Percentiles rank a stretch among this genome's conserved stretches.
Conservation (phyloP, 2,888 invertebrate species). For the Trissoscelio sp. region DNA sequence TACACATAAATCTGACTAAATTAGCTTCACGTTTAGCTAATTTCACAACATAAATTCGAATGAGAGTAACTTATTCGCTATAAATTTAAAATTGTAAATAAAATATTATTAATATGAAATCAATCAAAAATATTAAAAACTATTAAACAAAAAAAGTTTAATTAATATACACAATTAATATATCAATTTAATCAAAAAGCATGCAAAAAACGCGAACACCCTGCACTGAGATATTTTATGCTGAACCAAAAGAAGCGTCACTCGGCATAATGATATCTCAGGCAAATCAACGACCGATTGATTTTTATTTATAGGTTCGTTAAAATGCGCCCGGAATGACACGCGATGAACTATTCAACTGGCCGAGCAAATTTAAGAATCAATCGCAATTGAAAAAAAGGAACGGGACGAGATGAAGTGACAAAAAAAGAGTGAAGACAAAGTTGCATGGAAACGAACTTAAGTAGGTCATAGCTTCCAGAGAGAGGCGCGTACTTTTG, state of each 20-base stretch:
- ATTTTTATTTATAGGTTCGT: constrained; percentile 4
- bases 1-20: background rate
- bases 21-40: no score
- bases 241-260: constrained; percentile 14
- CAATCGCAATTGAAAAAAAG: constrained; percentile 34
- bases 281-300: constrained; percentile 9
- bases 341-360: constrained; percentile 15
- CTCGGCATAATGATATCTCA: constrained; percentile 25
- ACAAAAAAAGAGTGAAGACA: constrained; percentile 32
- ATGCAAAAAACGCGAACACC: background rate
- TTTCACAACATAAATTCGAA: no score
- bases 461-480: constrained; percentile 75
- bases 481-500: constrained; percentile 64
- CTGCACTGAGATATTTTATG: background rate
- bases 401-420: constrained; percentile 43
- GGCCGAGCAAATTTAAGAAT: constrained; percentile 16
- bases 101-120: no score
- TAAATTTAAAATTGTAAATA: no score
- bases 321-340: background rate
- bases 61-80: no score
- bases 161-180: no score
- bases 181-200: no score
- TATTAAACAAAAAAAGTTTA: no score
- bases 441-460: constrained; percentile 61
- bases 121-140: no score